Conservation (phyloP, 2,888 invertebrate genomes). For the Mesorhabditis belari region DNA sequence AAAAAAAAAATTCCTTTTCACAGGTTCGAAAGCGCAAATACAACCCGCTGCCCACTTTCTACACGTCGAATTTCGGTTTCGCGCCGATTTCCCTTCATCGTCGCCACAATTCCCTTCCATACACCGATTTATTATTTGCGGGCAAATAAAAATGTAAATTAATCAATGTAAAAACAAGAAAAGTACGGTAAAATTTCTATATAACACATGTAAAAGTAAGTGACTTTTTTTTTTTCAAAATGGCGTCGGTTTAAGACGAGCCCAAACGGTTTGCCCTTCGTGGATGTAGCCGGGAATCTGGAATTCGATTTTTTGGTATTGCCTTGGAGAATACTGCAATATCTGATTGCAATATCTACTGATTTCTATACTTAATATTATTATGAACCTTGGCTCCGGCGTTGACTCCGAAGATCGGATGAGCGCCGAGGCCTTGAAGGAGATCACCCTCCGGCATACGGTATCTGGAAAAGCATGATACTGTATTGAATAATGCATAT, state of each 20-base stretch:
- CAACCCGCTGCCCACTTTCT: background rate
- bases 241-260: constrained; percentile 22
- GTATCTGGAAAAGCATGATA: constrained; percentile 15
- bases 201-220: background rate
- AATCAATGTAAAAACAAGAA: no score
- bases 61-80: background rate
- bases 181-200: background rate
- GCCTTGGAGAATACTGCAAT: no score
- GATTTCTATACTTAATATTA: no score
- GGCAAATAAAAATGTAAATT: no score
- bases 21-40: background rate
- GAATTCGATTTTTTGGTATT: no score
- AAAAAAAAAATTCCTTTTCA: no score
- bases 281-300: constrained; percentile 21
- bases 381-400: constrained; percentile 24
- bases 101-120: background rate
- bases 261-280: constrained; percentile 33
- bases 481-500: no score
- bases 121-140: background rate
- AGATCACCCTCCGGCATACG: constrained; percentile 31
- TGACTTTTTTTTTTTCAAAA: constrained; percentile 1
- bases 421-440: constrained; percentile 21
- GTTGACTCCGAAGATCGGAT: constrained; percentile 35
- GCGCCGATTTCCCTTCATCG: background rate
- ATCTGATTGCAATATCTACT: no score